Percentiles rank a stretch among this genome's conserved stretches.
Conservation (phyloP, 2,797 vertebrate genomes). For the Urosaurus nigricauda region DNA sequence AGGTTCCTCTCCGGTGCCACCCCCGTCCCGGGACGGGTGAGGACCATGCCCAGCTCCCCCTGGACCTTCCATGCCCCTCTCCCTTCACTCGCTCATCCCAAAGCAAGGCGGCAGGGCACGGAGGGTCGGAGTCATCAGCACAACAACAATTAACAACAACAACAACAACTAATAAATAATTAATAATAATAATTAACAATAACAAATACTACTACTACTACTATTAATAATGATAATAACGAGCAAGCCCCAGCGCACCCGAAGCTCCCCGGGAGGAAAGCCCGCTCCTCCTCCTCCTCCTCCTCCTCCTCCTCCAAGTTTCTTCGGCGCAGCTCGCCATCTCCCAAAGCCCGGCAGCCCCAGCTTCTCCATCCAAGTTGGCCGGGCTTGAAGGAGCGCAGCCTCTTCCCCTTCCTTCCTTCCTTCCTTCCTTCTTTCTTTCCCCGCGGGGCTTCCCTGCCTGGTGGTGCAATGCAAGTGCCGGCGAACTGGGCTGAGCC, state of each 20-base stretch:
- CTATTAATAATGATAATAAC: no score
- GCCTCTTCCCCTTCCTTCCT: no score
- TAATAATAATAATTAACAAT: no score
- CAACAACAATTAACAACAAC: slow-evolving; percentile 12
- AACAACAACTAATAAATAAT: no score
- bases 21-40: slow-evolving; percentile 48
- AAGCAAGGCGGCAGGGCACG: slow-evolving; percentile 6
- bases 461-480: slow-evolving; percentile 21
- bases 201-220: no score
- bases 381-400: slow-evolving; percentile 71
- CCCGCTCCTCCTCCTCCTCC: slow-evolving; percentile 64
- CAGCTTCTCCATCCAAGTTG: slow-evolving; percentile 84
- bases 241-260: slow-evolving; percentile 25
- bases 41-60: slow-evolving; percentile 48
- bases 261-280: not conserved
- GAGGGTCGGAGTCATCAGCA: not conserved
- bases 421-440: no score
- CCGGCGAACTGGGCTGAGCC: no score
- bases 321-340: slow-evolving; percentile 77
- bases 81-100: slow-evolving; percentile 53
- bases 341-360: slow-evolving; percentile 49
- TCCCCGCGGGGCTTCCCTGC: slow-evolving; percentile 1
- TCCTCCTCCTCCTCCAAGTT: no score
- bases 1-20: not conserved
- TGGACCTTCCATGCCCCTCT: not conserved